Percentiles rank a stretch among this genome's conserved stretches.
phyloP scores from a whole-genome alignment of 2,113 vertebrate genomes.

The Hiodon tergisus region DNA sequence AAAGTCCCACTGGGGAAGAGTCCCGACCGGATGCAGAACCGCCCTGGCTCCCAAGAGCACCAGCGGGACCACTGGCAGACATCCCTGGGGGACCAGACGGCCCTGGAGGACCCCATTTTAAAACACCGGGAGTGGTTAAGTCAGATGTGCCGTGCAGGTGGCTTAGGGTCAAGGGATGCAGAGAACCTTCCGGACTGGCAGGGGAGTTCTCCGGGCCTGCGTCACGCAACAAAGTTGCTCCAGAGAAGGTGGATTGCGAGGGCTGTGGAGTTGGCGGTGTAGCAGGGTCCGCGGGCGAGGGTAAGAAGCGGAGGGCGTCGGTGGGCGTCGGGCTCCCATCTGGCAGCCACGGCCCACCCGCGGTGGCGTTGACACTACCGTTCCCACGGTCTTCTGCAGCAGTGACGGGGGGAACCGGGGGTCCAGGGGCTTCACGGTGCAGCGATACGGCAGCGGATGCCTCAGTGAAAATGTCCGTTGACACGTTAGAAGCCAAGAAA shows the following conservation, averaged over 20 bases:
- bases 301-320: neutral
- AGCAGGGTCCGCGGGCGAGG: slow-evolving; percentile 22
- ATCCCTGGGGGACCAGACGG: slow-evolving; percentile 11
- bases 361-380: slow-evolving; percentile 21
- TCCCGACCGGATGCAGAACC: neutral
- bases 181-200: slow-evolving; percentile 14
- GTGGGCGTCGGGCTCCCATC: neutral
- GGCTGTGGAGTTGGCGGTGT: slow-evolving; percentile 4
- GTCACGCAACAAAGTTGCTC: slow-evolving; percentile 23
- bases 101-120: slow-evolving; percentile 25
- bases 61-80: too few species aligned
- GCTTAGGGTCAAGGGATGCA: slow-evolving; percentile 10
- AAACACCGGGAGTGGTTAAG: slow-evolving; percentile 2
- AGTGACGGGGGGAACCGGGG: slow-evolving; percentile 30
- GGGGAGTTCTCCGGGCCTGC: slow-evolving; percentile 17
- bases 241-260: slow-evolving; percentile 23
- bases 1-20: neutral
- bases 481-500: slow-evolving; percentile 45
- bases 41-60: neutral
- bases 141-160: slow-evolving; percentile 17
- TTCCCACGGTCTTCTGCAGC: slow-evolving; percentile 29
- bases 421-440: slow-evolving; percentile 47
- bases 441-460: slow-evolving; percentile 63
- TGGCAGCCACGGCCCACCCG: neutral
- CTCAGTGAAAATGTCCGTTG: slow-evolving; percentile 42